Conservation (phyloP, 1,140 invertebrate genomes). For the Diachasmimorpha longicaudata region DNA sequence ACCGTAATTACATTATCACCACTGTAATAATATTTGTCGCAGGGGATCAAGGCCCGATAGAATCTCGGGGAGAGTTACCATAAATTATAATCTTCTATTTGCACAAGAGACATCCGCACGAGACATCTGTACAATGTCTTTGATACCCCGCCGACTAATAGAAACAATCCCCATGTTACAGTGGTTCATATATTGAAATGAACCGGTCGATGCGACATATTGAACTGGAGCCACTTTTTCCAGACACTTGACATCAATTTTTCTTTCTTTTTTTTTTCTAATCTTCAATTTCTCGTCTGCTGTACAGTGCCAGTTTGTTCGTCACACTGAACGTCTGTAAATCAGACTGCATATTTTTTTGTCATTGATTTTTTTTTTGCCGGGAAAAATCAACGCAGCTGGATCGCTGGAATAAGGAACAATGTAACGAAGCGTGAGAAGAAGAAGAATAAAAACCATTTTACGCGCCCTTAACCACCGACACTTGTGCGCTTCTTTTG, state of each 20-base stretch:
- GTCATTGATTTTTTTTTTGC: neutral
- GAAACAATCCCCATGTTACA: slow-evolving; percentile 26
- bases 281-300: neutral
- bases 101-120: slow-evolving; percentile 19
- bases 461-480: slow-evolving; percentile 25
- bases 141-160: slow-evolving; percentile 33
- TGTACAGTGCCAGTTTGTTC: slow-evolving; percentile 16
- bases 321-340: slow-evolving; percentile 7
- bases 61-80: neutral
- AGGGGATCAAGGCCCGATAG: neutral
- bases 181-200: slow-evolving; percentile 11
- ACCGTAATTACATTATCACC: neutral
- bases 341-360: neutral
- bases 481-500: neutral
- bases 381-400: slow-evolving; percentile 1
- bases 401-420: neutral
- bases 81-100: slow-evolving; percentile 28
- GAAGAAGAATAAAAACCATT: slow-evolving; percentile 11
- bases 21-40: neutral
- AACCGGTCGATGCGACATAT: slow-evolving; percentile 3
- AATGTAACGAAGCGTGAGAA: slow-evolving; percentile 10
- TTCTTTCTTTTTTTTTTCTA: neutral
- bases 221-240: neutral
- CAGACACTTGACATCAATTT: slow-evolving; percentile 19
- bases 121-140: slow-evolving; percentile 31